Conservation (phyloP, 2,797 vertebrate genomes). For the Toxotes lorentzi region DNA sequence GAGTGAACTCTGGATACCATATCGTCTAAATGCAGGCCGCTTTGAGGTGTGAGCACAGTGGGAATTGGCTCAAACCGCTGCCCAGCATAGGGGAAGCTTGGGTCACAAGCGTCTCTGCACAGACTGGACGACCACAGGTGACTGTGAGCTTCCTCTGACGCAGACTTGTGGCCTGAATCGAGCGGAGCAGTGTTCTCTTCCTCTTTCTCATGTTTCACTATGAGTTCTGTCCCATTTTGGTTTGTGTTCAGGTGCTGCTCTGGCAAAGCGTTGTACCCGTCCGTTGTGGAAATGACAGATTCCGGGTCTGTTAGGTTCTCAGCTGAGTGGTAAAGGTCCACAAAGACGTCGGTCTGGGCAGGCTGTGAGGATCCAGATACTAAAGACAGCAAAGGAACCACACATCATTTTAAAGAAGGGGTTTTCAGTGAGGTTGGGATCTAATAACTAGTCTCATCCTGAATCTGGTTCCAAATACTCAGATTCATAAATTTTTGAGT, state of each 20-base stretch:
- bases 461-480: neutral
- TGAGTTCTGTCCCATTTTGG: conserved; percentile 14
- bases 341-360: conserved; percentile 6
- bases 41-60: conserved; percentile 25
- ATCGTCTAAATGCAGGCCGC: conserved; percentile 29
- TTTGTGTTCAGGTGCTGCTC: conserved; percentile 35
- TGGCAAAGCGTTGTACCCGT: conserved; percentile 3
- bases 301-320: conserved; percentile 11
- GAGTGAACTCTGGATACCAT: conserved; percentile 23
- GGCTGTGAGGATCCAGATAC: conserved; percentile 33
- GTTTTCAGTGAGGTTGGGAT: neutral
- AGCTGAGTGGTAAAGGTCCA: neutral
- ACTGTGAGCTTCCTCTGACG: conserved; percentile 24
- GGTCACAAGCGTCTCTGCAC: conserved; percentile 18
- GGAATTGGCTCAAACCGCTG: conserved; percentile 54
- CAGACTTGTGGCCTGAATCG: conserved; percentile 8
- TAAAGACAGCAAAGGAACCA: conserved; percentile 28
- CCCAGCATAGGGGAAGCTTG: neutral
- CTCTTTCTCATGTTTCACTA: conserved; percentile 68
- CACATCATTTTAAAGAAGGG: neutral
- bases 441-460: neutral
- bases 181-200: conserved; percentile 40
- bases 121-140: conserved; percentile 52
- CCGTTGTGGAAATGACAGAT: conserved; percentile 9
- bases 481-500: neutral